phyloP scores from a whole-genome alignment of 2,888 invertebrate species.

The Pammene fasciana region DNA sequence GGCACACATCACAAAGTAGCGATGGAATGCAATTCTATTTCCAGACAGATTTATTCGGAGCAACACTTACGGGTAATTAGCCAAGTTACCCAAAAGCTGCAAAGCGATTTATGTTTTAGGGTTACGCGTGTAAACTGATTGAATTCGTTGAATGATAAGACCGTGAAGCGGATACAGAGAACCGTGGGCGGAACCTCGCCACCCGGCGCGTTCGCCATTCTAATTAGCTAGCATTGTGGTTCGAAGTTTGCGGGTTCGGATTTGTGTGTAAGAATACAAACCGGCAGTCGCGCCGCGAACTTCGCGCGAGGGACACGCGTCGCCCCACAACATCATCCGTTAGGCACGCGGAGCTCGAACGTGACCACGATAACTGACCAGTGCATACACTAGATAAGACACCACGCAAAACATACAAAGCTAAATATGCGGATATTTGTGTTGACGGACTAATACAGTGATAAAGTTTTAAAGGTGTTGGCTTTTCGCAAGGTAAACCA shows the following conservation, averaged over 20 bases:
- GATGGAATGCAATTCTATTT: conserved; percentile 36
- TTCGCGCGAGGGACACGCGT: conserved; percentile 65
- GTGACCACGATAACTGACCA: conserved; percentile 78
- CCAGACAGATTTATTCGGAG: conserved; percentile 15
- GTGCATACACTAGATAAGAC: conserved; percentile 69
- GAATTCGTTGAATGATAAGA: conserved; percentile 53
- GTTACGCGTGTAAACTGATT: conserved; percentile 21
- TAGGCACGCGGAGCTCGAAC: conserved; percentile 62
- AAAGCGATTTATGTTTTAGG: conserved; percentile 12
- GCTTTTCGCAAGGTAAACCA: conserved; percentile 77
- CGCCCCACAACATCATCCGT: conserved; percentile 45
- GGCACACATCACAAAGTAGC: conserved; percentile 33
- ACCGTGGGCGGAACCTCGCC: conserved; percentile 75
- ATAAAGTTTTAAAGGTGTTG: conserved; percentile 63
- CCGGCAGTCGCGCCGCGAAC: conserved; percentile 67
- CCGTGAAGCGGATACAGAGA: conserved; percentile 79
- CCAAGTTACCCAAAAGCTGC: background rate
- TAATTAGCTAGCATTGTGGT: conserved; percentile 83
- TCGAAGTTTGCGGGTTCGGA: conserved; percentile 66
- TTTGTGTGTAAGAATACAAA: conserved; percentile 33
- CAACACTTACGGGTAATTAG: background rate
- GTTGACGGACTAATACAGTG: conserved; percentile 54
- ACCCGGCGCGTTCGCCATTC: conserved; percentile 74
- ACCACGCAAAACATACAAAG: conserved; percentile 54
- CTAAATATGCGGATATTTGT: conserved; percentile 64